These are phyloP conservation scores for Trichogramma pretiosum DNA, from an alignment of 1,140 invertebrate species.

Conservation along the genomic window DNA sequence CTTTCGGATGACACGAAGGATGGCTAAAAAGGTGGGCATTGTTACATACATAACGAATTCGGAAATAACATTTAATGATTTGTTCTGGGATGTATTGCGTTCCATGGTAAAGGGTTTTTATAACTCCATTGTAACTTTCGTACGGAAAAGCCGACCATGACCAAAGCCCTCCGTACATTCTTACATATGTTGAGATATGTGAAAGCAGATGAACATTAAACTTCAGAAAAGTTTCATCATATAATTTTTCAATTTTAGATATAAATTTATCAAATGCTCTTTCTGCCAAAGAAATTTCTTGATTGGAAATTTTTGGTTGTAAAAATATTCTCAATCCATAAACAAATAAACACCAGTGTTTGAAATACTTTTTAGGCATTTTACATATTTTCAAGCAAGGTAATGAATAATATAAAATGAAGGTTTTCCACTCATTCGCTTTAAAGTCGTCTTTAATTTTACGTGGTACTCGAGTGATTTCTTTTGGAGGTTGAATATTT, in stretches of 20 bases:
- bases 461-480: too few relatives aligned
- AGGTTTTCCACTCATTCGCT: too few relatives aligned
- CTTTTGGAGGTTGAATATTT: too few relatives aligned
- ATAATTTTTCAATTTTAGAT: conserved; percentile 6
- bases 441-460: too few relatives aligned
- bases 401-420: too few relatives aligned
- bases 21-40: background rate
- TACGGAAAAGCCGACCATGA: background rate
- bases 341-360: too few relatives aligned
- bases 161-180: background rate
- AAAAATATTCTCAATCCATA: too few relatives aligned
- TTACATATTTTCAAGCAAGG: too few relatives aligned
- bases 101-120: background rate
- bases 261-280: conserved; percentile 13
- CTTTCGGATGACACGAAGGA: background rate
- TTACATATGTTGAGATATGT: background rate
- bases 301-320: too few relatives aligned
- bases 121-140: background rate
- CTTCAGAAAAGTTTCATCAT: conserved; percentile 11
- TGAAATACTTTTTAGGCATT: too few relatives aligned
- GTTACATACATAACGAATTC: background rate
- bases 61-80: background rate
- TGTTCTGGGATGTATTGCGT: background rate
- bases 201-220: conserved; percentile 7
- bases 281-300: too few relatives aligned